Base-by-base conservation (phyloP, 2,888 invertebrate genomes). In the Hemicrepidius hirtus region DNA sequence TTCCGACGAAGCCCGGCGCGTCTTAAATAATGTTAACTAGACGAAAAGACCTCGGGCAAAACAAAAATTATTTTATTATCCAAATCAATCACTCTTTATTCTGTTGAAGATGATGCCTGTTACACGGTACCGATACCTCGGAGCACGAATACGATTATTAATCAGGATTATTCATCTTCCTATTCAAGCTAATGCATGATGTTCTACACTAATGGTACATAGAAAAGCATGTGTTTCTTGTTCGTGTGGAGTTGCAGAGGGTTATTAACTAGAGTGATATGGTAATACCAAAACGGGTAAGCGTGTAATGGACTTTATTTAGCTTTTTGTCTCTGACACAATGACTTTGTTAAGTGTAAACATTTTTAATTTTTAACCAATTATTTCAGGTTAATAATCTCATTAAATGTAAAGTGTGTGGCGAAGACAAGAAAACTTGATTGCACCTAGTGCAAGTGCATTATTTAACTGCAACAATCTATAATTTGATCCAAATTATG, bases 61-160 rank as follows among this genome's bases (percentile, higher is more conserved):
- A 73, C 67, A 65, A 73, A 72, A 74, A 74, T 74, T 74, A 74
- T 74, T 74, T 74, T 74, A 74, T 74, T 74, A 68, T 68, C 71
- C 53, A 68, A 74, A 74, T 74, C 74, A 74, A 74, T 74, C 74
- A 74, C 74, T 74, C 68, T 59, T 60, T 59, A 71, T 74, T 71
- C 55, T 62, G 71, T 64, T 57, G 37, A 64, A 71, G 68, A 67
- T 57, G 71, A 73, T 73, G 68, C 60, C 67, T 73, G 49, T 60
- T 69, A 65, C 64, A 66, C 65, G 64, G 68, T 65, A 57, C 66
- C 68, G 68, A 68, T 74, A 71, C 74, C 74, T 73, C 57, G 28
- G n/a, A 70, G 74, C 70, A 67, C 53, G 66, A 50, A 67, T 70
- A 64, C 64, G 71, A 64, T 74, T 71, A 74, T 74, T 74, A 74